These are phyloP conservation scores for Drosophila watanabei DNA, from an alignment of 1,140 invertebrate species.

Conservation along the genomic window DNA sequence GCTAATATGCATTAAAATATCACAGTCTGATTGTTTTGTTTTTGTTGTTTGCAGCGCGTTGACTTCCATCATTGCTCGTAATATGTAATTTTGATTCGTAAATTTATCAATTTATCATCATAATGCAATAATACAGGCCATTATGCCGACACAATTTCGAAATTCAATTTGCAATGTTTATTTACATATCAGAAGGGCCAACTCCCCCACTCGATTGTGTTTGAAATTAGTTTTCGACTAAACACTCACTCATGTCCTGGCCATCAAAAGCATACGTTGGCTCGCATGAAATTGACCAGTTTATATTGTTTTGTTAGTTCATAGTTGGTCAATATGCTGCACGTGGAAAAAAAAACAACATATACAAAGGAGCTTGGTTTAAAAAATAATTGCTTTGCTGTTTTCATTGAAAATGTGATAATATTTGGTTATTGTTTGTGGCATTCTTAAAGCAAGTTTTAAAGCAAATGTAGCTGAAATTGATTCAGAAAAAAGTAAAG, in stretches of 20 bases:
- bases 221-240: constrained; percentile 43
- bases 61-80: constrained; percentile 28
- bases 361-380: constrained; percentile 9
- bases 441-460: background rate
- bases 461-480: background rate
- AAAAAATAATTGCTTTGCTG: constrained; percentile 19
- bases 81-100: constrained; percentile 78
- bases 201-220: constrained; percentile 43
- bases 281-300: constrained; percentile 21
- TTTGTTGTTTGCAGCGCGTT: constrained; percentile 45
- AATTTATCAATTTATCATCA: constrained; percentile 79
- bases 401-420: constrained; percentile 3
- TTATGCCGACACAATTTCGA: constrained; percentile 72
- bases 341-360: constrained; percentile 3
- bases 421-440: background rate
- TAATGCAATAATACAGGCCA: constrained; percentile 72
- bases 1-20: constrained; percentile 60
- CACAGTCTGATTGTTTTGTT: constrained; percentile 51
- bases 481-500: background rate
- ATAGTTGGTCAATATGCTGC: constrained; percentile 27
- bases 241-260: constrained; percentile 21
- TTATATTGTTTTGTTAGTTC: constrained; percentile 29
- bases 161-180: constrained; percentile 77
- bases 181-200: constrained; percentile 52
- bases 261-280: constrained; percentile 9